Evolutionary conservation across 1,140 invertebrate species (phyloP), one percentile per base, ranked within the genome.

Genomic region (Lepidotrigona ventralis): DNA sequence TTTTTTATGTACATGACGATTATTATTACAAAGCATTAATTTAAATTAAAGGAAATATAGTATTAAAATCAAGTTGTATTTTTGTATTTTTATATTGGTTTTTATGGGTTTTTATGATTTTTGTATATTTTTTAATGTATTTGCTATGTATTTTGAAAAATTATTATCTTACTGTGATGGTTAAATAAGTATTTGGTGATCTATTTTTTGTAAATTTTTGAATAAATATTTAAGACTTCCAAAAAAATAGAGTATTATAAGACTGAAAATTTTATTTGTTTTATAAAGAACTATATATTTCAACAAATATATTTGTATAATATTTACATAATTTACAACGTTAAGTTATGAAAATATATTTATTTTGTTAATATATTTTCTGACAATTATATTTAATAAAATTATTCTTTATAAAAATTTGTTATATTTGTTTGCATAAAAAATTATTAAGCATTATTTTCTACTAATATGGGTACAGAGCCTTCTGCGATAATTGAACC

Each of bases 391-490:
- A 12, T 56, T 46, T 66, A 79, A 39, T 3, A 54, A 78, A 69
- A 60, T 0, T 58, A 26, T 2, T 29, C 26, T 39, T 9, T 70
- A 70, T 63, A 53, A 60, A 84, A 77, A 1, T 11, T 46, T 73
- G 46, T 60, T 70, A n/a, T 53, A 71, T 53, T 60, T 69, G 69
- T 53, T 21, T 60, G 21, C 15, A 33, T 14, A 39, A 23, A 66
- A 53, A 77, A 29, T 19, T 39, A 21, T 87, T 54, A 88, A 21
- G 56, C 74, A 68, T 29, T 82, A 23, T 53, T 78, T 51, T 89
- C 89, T 33, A 58, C 60, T 4, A 90, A 60, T 64, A 90, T 90
- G 1, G 87, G 82, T 66, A 39, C 64, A 60, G 85, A 58, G 46
- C 69, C 84, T 63, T 89, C 84, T 63, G 63, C 54, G 21, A 90